phyloP scores from a whole-genome alignment of 2,113 vertebrate species.

The Stomatorhinus ivindoensis region DNA sequence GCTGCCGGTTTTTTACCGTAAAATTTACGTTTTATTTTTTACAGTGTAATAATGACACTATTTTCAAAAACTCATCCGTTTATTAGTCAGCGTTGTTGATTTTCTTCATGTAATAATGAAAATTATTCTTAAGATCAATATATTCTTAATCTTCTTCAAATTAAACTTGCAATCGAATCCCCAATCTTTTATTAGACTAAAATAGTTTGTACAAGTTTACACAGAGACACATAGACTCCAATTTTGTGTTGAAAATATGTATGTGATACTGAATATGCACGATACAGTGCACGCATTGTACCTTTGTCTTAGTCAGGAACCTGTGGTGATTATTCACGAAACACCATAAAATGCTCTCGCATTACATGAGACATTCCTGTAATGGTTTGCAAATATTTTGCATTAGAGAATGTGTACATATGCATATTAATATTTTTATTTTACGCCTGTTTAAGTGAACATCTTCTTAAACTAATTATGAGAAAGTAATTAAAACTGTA shows the following conservation, averaged over 20 bases:
- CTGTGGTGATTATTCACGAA: not conserved
- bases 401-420: not conserved
- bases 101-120: not conserved
- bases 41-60: not conserved
- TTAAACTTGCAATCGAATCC: not conserved
- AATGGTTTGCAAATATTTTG: not conserved
- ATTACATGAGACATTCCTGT: not conserved
- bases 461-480: not conserved
- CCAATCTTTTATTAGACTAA: not conserved
- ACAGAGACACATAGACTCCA: not conserved
- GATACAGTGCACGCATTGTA: not conserved
- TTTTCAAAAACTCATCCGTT: not conserved
- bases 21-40: too few species aligned
- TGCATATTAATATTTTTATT: not conserved
- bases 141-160: not conserved
- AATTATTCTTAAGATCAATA: not conserved
- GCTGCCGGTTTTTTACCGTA: too few species aligned
- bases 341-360: not conserved
- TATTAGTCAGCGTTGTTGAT: not conserved
- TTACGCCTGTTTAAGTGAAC: not conserved
- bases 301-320: not conserved
- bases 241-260: not conserved
- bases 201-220: not conserved
- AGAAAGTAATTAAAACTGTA: not conserved
- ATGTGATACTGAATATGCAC: not conserved